Evolutionary conservation across 2,888 invertebrate genomes (phyloP), one percentile per base, ranked within the genome.

Genomic region (Sepiola atlantica): DNA sequence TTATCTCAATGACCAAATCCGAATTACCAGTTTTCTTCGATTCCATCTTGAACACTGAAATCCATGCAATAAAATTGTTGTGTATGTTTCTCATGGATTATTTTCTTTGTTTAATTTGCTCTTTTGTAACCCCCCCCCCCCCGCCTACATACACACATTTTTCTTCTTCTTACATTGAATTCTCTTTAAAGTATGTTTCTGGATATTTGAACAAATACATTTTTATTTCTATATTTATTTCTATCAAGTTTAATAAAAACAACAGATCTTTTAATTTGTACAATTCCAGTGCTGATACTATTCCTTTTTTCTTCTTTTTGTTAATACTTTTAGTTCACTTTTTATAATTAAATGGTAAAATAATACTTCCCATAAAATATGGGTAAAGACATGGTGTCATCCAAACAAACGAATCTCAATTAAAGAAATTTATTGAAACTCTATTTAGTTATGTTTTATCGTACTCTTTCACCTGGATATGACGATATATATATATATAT

Each of bases 11-110:
- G 77, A 77, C 77, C 77, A 77, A 77, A 77, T 77, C 77, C 77
- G 77, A 77, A 77, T 77, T 77, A 77, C 77, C 77, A 32, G 77
- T 77, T 77, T 45, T n/a, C 77, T 77, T 77, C 77, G 77, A 77
- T 77, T 77, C 77, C n/a, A 77, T 77, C 77, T 77, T 77, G n/a
- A 77, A 77, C 77, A n/a, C 77, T 1, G 16, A 77, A n/a, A 77
- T 77, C n/a, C n/a, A 32, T 12, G 77, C 77, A 77, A 45, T 77
- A 61, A 21, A 21, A 21, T 61, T 61, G 10, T 61, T 77, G 77
- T 77, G 28, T 77, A 77, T n/a, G n/a, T 77, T n/a, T 77, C 77
- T 14, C n/a, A 77, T 77, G 77, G 77, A 77, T 77, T 77, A 77
- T 77, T 77, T 77, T 16, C n/a, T 4, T n/a, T n/a, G n/a, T 77